Percentiles rank a stretch among this genome's conserved stretches.
phyloP scores from a whole-genome alignment of 2,113 vertebrate species.

The Aix galericulata region DNA sequence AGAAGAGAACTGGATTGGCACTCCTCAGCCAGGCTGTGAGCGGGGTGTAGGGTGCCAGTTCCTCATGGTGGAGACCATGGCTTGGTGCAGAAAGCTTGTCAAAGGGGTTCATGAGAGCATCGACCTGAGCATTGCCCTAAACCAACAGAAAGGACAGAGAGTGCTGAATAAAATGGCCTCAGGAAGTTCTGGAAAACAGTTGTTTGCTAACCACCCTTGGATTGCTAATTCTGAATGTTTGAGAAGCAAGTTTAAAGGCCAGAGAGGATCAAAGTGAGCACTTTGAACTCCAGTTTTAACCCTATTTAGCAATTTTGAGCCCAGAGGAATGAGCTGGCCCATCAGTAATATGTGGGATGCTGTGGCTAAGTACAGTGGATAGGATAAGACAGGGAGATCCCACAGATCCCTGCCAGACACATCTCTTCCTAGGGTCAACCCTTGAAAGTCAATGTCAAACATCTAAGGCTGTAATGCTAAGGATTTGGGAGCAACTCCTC shows the following conservation, averaged over 20 bases:
- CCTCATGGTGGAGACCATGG: neutral
- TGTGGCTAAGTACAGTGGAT: neutral
- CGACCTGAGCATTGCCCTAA: constrained; percentile 32
- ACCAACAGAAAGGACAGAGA: neutral
- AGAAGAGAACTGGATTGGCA: constrained; percentile 18
- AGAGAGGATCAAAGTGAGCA: neutral
- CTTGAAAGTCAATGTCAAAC: neutral
- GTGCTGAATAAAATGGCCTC: neutral
- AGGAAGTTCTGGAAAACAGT: neutral
- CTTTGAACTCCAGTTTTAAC: neutral
- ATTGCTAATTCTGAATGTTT: neutral
- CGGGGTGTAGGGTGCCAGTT: neutral
- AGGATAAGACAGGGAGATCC: neutral
- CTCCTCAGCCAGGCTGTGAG: constrained; percentile 63
- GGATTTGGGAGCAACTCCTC: neutral
- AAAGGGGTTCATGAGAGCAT: neutral
- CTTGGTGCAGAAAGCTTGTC: neutral
- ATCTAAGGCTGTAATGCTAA: neutral
- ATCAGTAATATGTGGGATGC: fast-evolving
- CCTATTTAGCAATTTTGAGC: neutral
- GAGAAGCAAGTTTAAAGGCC: neutral
- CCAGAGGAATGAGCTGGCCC: neutral
- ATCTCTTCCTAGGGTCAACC: neutral
- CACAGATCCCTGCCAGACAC: neutral
- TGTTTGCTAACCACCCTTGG: too few species aligned